phyloP scores from a whole-genome alignment of 1,140 invertebrate genomes.

The Ylistrum balloti region DNA sequence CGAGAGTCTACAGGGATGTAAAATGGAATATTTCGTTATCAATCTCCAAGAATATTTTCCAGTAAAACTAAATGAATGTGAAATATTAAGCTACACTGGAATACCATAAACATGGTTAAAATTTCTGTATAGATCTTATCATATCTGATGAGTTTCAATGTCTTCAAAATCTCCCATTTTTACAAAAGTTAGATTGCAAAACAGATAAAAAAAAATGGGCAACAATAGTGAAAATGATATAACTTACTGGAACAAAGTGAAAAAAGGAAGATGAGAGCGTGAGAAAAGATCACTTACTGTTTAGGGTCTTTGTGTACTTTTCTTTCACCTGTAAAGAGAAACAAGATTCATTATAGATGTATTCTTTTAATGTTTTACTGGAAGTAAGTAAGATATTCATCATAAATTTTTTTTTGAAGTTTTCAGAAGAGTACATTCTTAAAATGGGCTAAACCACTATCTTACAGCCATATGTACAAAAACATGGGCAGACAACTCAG shows the following conservation, averaged over 20 bases:
- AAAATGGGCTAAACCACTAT: too few species aligned
- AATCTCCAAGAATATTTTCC: neutral
- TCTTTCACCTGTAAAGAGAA: constrained; percentile 51
- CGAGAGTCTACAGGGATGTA: neutral
- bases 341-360: neutral
- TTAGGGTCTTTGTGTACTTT: constrained; percentile 53
- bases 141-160: neutral
- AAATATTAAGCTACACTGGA: neutral
- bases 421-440: too few species aligned
- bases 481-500: too few species aligned
- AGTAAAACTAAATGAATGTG: neutral
- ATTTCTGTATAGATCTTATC: too few species aligned
- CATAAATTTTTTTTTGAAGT: too few species aligned
- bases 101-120: neutral
- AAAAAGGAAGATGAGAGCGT: neutral
- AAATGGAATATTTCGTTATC: neutral
- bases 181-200: neutral
- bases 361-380: too few species aligned
- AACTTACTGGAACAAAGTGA: constrained; percentile 27
- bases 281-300: constrained; percentile 58
- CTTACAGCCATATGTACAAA: too few species aligned
- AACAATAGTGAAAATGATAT: constrained; percentile 6
- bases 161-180: neutral
- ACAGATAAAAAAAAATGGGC: neutral
- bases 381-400: too few species aligned